phyloP scores from a whole-genome alignment of 2,888 invertebrate genomes.

The Leptinotarsa juncta region DNA sequence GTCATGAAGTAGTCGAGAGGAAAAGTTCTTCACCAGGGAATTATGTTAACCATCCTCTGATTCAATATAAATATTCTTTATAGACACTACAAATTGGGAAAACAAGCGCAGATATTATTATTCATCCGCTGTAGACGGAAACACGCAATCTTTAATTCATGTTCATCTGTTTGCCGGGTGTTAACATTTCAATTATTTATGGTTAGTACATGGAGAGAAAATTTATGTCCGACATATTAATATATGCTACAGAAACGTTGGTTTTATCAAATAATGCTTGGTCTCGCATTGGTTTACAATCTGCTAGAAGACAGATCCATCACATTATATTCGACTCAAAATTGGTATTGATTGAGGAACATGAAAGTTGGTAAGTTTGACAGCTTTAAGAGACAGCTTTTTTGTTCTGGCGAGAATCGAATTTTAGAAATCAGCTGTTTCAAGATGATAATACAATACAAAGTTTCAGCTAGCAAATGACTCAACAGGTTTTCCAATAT shows the following conservation, averaged over 20 bases:
- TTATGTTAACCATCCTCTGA: slow-evolving; percentile 7
- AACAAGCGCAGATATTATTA: slow-evolving; percentile 15
- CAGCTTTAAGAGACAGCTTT: too few relatives aligned
- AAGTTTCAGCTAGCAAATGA: too few relatives aligned
- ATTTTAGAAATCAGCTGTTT: too few relatives aligned
- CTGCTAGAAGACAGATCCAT: not conserved
- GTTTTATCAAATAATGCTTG: not conserved
- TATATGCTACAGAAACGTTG: slow-evolving; percentile 15
- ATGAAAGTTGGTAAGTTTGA: not conserved
- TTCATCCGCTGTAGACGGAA: slow-evolving; percentile 17
- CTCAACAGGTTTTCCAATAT: too few relatives aligned
- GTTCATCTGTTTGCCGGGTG: slow-evolving; percentile 23
- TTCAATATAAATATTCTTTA: slow-evolving; percentile 2
- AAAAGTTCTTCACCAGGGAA: slow-evolving; percentile 2
- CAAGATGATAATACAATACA: too few relatives aligned
- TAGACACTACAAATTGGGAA: slow-evolving; percentile 12
- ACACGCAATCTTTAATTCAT: slow-evolving; percentile 26
- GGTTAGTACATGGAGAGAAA: slow-evolving; percentile 16
- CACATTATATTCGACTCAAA: too few relatives aligned
- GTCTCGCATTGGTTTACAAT: not conserved
- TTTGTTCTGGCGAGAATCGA: too few relatives aligned
- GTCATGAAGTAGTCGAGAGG: slow-evolving; percentile 4
- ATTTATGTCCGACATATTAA: slow-evolving; percentile 23
- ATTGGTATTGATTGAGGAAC: not conserved
- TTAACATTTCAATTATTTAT: slow-evolving; percentile 27